These are phyloP conservation scores for Ictalurus furcatus DNA, from an alignment of 2,113 vertebrate species.

Conservation along the genomic window DNA sequence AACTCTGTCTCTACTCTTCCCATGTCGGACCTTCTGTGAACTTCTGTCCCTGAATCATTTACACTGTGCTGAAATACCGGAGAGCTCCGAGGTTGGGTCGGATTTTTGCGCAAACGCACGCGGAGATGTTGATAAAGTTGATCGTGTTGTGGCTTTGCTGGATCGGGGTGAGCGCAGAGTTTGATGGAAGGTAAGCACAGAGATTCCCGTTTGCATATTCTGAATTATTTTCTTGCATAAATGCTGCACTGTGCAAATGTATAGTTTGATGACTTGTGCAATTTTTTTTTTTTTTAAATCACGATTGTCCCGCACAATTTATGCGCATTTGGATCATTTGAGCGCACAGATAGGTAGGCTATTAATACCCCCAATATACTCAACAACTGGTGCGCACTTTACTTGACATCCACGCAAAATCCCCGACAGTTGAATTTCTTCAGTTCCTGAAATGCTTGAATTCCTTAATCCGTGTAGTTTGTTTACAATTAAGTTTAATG, in stretches of 20 bases:
- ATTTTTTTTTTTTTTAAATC: background rate
- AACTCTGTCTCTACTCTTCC: conserved; percentile 21
- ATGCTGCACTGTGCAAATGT: background rate
- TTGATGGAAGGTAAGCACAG: conserved; percentile 84
- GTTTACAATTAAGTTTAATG: background rate
- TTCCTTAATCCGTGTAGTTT: background rate
- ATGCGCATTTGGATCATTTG: conserved; percentile 25
- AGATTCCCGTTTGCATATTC: background rate
- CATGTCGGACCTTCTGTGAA: conserved; percentile 35
- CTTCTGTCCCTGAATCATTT: background rate
- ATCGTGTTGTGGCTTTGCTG: conserved; percentile 72
- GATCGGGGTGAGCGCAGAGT: conserved; percentile 77
- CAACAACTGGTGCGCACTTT: background rate
- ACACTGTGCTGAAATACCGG: background rate
- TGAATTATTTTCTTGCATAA: background rate
- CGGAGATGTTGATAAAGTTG: conserved; percentile 77
- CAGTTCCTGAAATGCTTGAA: background rate
- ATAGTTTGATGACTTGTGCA: background rate
- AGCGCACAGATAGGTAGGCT: background rate
- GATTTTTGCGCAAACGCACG: conserved; percentile 50
- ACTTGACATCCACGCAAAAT: background rate
- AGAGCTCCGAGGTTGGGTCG: background rate
- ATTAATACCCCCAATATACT: background rate
- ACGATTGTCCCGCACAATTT: conserved; percentile 18
- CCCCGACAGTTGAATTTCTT: background rate